Evolutionary conservation across 1,140 invertebrate species (phyloP).

Genomic region (Batillaria attramentaria): DNA sequence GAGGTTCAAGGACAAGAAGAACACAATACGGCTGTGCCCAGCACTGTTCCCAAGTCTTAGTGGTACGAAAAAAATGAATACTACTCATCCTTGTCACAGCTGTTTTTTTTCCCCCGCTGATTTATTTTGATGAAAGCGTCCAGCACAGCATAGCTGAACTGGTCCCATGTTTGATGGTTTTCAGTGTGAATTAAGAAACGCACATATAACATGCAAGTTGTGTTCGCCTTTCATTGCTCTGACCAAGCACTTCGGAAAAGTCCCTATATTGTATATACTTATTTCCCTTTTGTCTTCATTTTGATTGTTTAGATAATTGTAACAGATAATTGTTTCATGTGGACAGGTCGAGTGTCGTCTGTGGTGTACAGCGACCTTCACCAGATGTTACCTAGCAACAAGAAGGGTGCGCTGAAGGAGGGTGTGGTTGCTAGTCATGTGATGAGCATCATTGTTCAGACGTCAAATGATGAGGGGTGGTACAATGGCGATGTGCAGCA

Average conservation of each 20-base stretch:
- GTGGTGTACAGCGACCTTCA: neutral
- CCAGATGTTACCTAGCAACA: neutral
- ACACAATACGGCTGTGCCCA: no score
- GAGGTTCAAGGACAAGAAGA: no score
- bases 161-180: neutral
- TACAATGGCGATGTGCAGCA: no score
- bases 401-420: neutral
- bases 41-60: no score
- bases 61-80: no score
- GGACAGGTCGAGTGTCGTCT: constrained; percentile 3
- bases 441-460: neutral
- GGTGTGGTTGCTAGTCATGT: neutral
- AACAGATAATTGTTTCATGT: no score
- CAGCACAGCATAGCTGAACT: no score
- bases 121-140: no score
- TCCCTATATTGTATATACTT: neutral
- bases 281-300: neutral
- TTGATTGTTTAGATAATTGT: neutral
- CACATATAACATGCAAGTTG: neutral
- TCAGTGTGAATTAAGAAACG: neutral
- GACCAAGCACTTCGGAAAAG: neutral
- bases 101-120: no score
- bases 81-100: no score
- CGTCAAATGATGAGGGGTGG: no score
- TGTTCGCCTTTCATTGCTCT: neutral